A percentile compares a stretch with the other conserved stretches of the same genome.
phyloP scores from a whole-genome alignment of 2,113 vertebrate species.

The Plestiodon gilberti region DNA sequence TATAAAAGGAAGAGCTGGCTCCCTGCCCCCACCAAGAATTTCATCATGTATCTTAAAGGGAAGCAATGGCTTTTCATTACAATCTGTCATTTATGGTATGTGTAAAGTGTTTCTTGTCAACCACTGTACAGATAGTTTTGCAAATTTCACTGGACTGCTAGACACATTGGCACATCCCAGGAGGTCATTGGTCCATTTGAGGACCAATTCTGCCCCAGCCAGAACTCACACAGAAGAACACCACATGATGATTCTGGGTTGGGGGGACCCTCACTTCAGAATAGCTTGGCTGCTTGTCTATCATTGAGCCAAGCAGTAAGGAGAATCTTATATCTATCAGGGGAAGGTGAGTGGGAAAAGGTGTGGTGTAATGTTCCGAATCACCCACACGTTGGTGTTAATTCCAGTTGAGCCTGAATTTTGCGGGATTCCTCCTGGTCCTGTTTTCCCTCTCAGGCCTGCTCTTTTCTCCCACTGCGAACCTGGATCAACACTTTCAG shows the following conservation, averaged over 20 bases:
- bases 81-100: neutral
- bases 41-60: conserved; percentile 61
- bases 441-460: neutral
- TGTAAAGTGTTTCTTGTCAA: neutral
- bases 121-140: too few species aligned
- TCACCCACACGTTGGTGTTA: neutral
- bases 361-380: neutral
- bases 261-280: neutral
- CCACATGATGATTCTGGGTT: too few species aligned
- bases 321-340: neutral
- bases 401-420: neutral
- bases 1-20: conserved; percentile 77
- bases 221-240: neutral
- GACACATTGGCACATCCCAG: neutral
- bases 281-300: neutral
- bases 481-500: neutral
- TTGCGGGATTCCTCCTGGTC: neutral
- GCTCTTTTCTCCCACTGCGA: too few species aligned
- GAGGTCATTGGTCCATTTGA: too few species aligned
- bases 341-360: neutral
- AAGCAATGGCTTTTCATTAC: conserved; percentile 73
- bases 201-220: neutral
- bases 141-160: neutral
- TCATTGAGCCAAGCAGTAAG: neutral
- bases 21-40: conserved; percentile 55